These are phyloP conservation scores for Rhingia campestris DNA, from an alignment of 2,888 invertebrate genomes.

Conservation along the genomic window DNA sequence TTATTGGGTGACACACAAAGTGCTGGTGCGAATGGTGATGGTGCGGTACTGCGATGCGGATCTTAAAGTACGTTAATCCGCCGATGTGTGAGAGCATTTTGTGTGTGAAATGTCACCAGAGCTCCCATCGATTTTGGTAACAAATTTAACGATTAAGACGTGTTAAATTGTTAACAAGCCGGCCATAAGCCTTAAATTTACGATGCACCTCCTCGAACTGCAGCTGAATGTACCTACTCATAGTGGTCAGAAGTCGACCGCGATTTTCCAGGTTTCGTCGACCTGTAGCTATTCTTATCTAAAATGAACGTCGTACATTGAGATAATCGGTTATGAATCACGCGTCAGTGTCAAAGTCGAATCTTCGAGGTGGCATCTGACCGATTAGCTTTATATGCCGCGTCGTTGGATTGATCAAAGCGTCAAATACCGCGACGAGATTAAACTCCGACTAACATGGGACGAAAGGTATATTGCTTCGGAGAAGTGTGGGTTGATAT, in stretches of 20 bases:
- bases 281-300: constrained; percentile 28
- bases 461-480: constrained; percentile 3
- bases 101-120: constrained; percentile 66
- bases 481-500: constrained; percentile 42
- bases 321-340: constrained; percentile 63
- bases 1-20: constrained; percentile 66
- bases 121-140: constrained; percentile 74
- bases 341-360: constrained; percentile 55
- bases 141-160: constrained; percentile 83
- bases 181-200: constrained; percentile 82
- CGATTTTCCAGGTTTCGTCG: constrained; percentile 23
- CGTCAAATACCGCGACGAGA: constrained; percentile 42
- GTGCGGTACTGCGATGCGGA: constrained; percentile 48
- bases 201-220: constrained; percentile 74
- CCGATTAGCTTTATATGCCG: constrained; percentile 44
- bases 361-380: constrained; percentile 66
- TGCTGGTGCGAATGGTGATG: constrained; percentile 24
- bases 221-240: constrained; percentile 41
- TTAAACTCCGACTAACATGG: constrained; percentile 32
- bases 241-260: constrained; percentile 40
- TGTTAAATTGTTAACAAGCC: constrained; percentile 83
- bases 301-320: constrained; percentile 34
- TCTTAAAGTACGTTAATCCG: constrained; percentile 73
- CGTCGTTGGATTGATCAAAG: constrained; percentile 55
- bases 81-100: constrained; percentile 64